These are phyloP conservation scores for Cordylochernes scorpioides DNA, from an alignment of 2,888 invertebrate genomes.

Conservation along the genomic window DNA sequence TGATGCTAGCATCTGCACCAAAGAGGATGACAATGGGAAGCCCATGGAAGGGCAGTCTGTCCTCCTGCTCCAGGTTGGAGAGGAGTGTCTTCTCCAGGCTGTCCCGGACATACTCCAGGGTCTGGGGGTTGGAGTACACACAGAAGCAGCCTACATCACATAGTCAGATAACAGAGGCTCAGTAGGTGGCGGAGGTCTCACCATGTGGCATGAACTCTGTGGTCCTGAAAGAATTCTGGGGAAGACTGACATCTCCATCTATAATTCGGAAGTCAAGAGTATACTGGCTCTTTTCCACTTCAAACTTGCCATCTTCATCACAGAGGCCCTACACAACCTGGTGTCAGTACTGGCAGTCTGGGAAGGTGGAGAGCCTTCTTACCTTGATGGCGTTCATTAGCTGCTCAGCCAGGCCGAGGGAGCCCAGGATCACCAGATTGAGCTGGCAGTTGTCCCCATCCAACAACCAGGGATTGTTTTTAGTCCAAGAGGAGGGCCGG, in stretches of 20 bases:
- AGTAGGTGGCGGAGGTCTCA: slow-evolving; percentile 1
- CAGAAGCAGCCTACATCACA: slow-evolving; percentile 25
- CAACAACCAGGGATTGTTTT: slow-evolving; percentile 35
- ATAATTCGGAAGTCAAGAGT: slow-evolving; percentile 58
- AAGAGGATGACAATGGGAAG: slow-evolving; percentile 71
- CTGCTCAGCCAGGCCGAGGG: slow-evolving; percentile 57
- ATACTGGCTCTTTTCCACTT: slow-evolving; percentile 48
- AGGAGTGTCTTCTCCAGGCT: slow-evolving; percentile 70
- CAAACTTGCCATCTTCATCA: slow-evolving; percentile 62
- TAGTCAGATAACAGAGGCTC: not conserved
- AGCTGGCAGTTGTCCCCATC: slow-evolving; percentile 41
- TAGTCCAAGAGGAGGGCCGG: slow-evolving; percentile 34
- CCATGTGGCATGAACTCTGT: slow-evolving; percentile 72
- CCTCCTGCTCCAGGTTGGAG: slow-evolving; percentile 66
- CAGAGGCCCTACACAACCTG: too few relatives aligned
- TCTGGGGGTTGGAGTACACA: slow-evolving; percentile 57
- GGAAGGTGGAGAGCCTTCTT: too few relatives aligned
- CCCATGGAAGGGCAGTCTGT: slow-evolving; percentile 54
- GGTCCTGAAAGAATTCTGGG: slow-evolving; percentile 50
- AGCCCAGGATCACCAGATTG: slow-evolving; percentile 63
- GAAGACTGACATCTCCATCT: slow-evolving; percentile 52
- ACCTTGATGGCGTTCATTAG: slow-evolving; percentile 54
- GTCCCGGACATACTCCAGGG: slow-evolving; percentile 67
- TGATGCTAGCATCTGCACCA: slow-evolving; percentile 51
- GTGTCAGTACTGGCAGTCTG: too few relatives aligned